A percentile compares a stretch with the other conserved stretches of the same genome.
phyloP scores from a whole-genome alignment of 2,113 vertebrate genomes.

The Isurus oxyrinchus region DNA sequence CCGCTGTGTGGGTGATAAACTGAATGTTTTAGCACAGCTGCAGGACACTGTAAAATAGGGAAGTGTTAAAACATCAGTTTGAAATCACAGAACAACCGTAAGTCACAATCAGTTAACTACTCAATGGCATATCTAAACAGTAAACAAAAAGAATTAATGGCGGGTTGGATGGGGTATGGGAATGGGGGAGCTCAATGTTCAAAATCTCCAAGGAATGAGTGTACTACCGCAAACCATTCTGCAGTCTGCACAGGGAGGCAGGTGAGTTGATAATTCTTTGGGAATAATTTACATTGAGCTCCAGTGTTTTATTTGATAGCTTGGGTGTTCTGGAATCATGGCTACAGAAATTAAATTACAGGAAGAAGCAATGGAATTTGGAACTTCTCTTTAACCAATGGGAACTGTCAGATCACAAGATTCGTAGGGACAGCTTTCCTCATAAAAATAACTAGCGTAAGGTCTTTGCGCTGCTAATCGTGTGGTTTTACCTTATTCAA shows the following conservation, averaged over 20 bases:
- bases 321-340: background rate
- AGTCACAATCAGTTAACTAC: background rate
- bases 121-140: background rate
- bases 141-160: background rate
- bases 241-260: background rate
- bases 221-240: background rate
- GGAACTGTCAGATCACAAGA: background rate
- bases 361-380: background rate
- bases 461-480: background rate
- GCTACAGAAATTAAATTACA: background rate
- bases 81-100: background rate
- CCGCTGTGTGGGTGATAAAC: background rate
- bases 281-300: background rate
- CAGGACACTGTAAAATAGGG: slow-evolving; percentile 19
- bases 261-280: background rate
- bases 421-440: background rate
- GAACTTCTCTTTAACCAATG: background rate
- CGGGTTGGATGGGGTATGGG: no score
- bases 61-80: background rate
- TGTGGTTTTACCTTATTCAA: background rate
- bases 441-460: background rate
- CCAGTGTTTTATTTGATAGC: background rate
- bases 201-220: background rate
- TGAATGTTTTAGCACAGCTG: background rate
- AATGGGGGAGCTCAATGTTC: background rate